These are phyloP conservation scores for Lepisosteus osseus DNA, from an alignment of 2,113 vertebrate genomes.

Conservation along the genomic window DNA sequence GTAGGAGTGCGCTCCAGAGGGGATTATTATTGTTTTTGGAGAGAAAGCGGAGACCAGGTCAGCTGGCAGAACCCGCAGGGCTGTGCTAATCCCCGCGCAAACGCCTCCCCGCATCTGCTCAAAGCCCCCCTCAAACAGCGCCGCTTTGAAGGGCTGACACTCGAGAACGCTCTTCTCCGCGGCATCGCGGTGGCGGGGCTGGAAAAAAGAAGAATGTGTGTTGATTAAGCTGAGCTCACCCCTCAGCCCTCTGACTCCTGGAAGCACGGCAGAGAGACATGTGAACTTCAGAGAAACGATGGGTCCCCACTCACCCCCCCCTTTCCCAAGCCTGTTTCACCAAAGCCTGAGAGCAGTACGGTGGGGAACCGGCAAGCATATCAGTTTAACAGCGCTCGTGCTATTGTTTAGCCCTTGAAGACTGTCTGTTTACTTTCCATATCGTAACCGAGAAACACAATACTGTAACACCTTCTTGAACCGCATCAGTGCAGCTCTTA, in stretches of 20 bases:
- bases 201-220: slow-evolving; percentile 50
- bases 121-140: slow-evolving; percentile 49
- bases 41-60: slow-evolving; percentile 72
- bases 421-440: too few species aligned
- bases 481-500: too few species aligned
- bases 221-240: slow-evolving; percentile 35
- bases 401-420: too few species aligned
- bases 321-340: too few species aligned
- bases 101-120: slow-evolving; percentile 62
- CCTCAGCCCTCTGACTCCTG: slow-evolving; percentile 18
- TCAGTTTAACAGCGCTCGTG: too few species aligned
- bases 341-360: too few species aligned
- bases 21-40: slow-evolving; percentile 79
- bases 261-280: neutral
- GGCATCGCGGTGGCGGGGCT: slow-evolving; percentile 27
- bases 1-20: slow-evolving; percentile 55
- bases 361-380: too few species aligned
- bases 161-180: slow-evolving; percentile 50
- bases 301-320: neutral
- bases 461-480: too few species aligned
- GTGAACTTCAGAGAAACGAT: neutral
- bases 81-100: slow-evolving; percentile 65
- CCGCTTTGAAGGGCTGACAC: slow-evolving; percentile 72
- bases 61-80: slow-evolving; percentile 60
- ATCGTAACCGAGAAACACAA: too few species aligned